Evolutionary conservation across 2,113 vertebrate genomes (phyloP), one percentile per base, ranked within the genome.

Genomic region (Megaleporinus macrocephalus): DNA sequence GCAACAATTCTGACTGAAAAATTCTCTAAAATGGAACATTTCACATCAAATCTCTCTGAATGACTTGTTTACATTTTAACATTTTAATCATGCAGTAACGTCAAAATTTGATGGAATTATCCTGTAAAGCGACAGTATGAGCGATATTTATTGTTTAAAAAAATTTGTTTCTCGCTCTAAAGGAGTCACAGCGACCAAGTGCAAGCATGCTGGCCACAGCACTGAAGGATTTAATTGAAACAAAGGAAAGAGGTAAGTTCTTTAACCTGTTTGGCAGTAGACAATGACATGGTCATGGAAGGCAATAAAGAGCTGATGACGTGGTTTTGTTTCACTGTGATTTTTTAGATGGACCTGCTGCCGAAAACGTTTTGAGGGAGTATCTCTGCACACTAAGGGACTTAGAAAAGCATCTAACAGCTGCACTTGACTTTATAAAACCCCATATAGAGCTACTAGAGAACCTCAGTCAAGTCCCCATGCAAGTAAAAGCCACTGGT

Each of bases 371-470:
- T 12, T 59, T 89, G 65, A 72, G 10, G 4, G 84, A 90, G 33
- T 85, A 89, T 76, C 79, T 90, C n/a, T 0, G 1, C 0, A 14
- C 84, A 49, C 77, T 92, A 41, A 89, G 66, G 79, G 81, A 86
- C 1, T 1, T 89, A n/a, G 86, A 85, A 53, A 49, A 33, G 44
- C 82, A 89, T 55, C n/a, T 88, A 24, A 14, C 76, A n/a, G 11
- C 53, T 3, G 30, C 87, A 12, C 86, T 83, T 44, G 47, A 13
- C 26, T 83, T 81, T 36, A 1, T 91, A 16, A 81, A 89, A 18
- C 73, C 83, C 18, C 86, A 90, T 14, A 80, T 91, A 69, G 14
- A 7, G 49, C 73, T 86, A 18, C 77, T 90, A 62, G 87, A 89
- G 72, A 49, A 80, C 49, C 27, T 84, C 26, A 26, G 3, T 5